Evolutionary conservation across 2,888 invertebrate species (phyloP).

Genomic region (Xanthorhoe spadicearia): DNA sequence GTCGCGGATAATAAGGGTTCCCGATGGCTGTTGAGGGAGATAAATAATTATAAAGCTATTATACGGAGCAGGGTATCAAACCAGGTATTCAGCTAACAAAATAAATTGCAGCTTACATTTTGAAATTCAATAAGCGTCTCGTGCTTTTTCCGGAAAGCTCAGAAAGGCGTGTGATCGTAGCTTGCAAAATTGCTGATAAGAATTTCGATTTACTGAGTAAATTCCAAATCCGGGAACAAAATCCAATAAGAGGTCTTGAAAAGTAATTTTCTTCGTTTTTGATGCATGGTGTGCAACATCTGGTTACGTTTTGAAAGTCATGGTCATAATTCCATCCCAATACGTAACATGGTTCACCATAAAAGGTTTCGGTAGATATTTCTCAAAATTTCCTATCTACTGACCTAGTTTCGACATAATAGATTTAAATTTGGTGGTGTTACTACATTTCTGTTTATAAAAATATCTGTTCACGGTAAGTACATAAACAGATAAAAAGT

Average conservation of each 20-base stretch:
- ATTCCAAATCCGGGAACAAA: not conserved
- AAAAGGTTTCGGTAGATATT: constrained; percentile 3
- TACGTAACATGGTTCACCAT: constrained; percentile 10
- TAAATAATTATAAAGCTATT: constrained; percentile 42
- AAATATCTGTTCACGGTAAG: too few relatives aligned
- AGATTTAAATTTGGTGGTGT: not conserved
- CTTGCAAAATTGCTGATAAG: constrained; percentile 4
- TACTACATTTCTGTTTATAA: not conserved
- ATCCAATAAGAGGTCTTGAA: not conserved
- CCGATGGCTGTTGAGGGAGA: constrained; percentile 38
- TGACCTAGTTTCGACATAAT: constrained; percentile 1
- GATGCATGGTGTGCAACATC: constrained; percentile 16
- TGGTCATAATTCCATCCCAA: constrained; percentile 15
- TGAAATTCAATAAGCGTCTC: constrained; percentile 1
- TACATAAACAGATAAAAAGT: too few relatives aligned
- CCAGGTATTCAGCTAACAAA: constrained; percentile 15
- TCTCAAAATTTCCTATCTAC: not conserved
- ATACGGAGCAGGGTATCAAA: constrained; percentile 27
- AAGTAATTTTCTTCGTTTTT: constrained; percentile 9
- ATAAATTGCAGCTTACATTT: constrained; percentile 23
- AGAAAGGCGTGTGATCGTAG: not conserved
- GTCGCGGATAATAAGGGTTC: constrained; percentile 43
- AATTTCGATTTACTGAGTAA: not conserved
- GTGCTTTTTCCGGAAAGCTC: constrained; percentile 4
- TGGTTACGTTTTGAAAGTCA: constrained; percentile 16